Base-by-base conservation (phyloP, 2,797 vertebrate genomes). In the Ctenochaetus hawaiiensis region DNA sequence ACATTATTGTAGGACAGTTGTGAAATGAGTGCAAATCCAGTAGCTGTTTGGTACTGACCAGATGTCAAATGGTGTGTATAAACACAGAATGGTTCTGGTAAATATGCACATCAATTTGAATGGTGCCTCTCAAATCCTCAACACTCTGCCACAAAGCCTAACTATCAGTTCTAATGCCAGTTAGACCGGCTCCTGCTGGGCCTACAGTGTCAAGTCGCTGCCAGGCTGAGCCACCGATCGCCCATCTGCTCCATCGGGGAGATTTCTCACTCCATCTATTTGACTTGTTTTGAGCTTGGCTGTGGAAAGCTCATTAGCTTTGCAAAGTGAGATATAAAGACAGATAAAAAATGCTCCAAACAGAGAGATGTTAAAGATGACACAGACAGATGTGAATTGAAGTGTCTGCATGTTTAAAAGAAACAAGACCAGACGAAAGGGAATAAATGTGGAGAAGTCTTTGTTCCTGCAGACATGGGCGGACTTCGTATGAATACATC, bases 191-290 rank as follows among this genome's bases (percentile, higher is more conserved):
- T 87, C 87, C 84, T 91, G 87, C 90, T 90, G 85, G 82, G 86
- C 86, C 80, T 89, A 78, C 83, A 86, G 89, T 83, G 89, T 89
- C 87, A 89, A 89, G 88, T 72, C 75, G 66, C 76, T 93, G 93
- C 91, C 93, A 94, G 91, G 85, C 91, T 90, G 90, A 92, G 91
- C 91, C 90, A 90, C 85, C 83, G 78, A 91, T 88, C 81, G 89
- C 86, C 94, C 94, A 95, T 94, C 94, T 95, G 94, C 86, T 94
- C 88, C 82, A 87, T 82, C 71, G 60, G 89, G 75, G 81, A 90
- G 80, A 89, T 86, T 87, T 89, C 87, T 90, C 90, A 88, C 89
- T 91, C 90, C 89, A 91, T 91, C 83, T 86, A 87, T 90, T 86
- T 89, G 82, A 89, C 87, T 92, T 87, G 87, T 86, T 93, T 88